Evolutionary conservation across 92 coral and sea anemone species (phyloP).

Genomic region (Epizoanthus stellaris): DNA sequence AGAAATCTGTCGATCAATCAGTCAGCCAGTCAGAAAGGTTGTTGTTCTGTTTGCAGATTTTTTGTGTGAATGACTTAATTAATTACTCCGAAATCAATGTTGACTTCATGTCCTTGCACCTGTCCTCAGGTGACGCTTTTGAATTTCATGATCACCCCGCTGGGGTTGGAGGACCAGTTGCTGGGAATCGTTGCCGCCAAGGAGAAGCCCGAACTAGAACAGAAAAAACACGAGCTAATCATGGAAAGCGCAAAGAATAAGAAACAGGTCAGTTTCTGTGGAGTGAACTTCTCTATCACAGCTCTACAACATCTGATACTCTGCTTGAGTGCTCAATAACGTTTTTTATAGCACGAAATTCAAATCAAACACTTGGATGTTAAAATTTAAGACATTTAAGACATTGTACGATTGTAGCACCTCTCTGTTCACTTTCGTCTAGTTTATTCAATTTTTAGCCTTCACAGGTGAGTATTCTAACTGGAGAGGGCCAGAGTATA

Average conservation of each 20-base stretch:
- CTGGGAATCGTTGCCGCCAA: constrained; percentile 98
- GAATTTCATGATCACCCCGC: constrained; percentile 99
- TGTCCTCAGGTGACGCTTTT: constrained; percentile 84
- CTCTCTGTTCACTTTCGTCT: too few species aligned
- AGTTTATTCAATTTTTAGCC: too few species aligned
- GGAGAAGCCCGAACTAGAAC: constrained; percentile 94
- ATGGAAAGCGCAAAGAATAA: constrained; percentile 94
- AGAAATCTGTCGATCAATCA: too few species aligned
- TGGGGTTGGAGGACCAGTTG: constrained; percentile 94
- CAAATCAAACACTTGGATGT: not conserved
- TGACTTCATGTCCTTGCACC: not conserved
- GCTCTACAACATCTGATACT: too few species aligned
- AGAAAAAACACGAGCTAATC: constrained; percentile 91
- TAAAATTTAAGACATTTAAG: not conserved
- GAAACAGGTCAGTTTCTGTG: constrained; percentile 71
- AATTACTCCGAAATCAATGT: not conserved
- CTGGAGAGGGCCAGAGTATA: too few species aligned
- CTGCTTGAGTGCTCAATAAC: too few species aligned
- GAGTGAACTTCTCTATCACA: not conserved
- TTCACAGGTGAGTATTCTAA: too few species aligned
- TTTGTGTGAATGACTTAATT: too few species aligned
- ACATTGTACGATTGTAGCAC: too few species aligned
- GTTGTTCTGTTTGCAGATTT: too few species aligned
- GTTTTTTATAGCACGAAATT: too few species aligned
- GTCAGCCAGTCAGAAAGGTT: too few species aligned